Percentiles rank a stretch among this genome's conserved stretches.
Conservation (phyloP, 2,797 vertebrate species). For the Sitta carolinensis region DNA sequence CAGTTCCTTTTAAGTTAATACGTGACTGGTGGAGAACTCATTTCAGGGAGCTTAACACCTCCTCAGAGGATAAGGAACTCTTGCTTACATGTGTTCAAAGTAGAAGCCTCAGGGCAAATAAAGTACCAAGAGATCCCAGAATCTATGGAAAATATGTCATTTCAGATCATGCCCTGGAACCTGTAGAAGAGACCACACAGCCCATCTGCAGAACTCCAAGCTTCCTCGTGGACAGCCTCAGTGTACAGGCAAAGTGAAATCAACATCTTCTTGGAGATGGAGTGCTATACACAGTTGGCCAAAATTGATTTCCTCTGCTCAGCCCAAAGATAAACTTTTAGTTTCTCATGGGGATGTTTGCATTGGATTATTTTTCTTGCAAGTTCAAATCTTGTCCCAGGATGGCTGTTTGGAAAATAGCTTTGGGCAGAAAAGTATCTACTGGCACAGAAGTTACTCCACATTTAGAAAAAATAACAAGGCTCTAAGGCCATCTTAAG, state of each 20-base stretch:
- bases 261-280: background rate
- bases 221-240: background rate
- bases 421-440: background rate
- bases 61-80: background rate
- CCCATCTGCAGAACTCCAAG: background rate
- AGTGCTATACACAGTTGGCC: background rate
- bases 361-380: background rate
- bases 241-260: background rate
- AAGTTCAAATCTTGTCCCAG: background rate
- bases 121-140: background rate
- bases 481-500: background rate
- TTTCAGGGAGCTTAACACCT: background rate
- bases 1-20: background rate
- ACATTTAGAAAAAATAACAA: background rate
- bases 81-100: background rate
- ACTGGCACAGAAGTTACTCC: background rate
- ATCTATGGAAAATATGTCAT: background rate
- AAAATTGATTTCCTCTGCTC: background rate
- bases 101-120: background rate
- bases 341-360: background rate
- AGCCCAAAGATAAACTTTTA: background rate
- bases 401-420: background rate
- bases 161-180: background rate
- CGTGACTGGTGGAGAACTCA: background rate
- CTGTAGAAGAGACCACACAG: background rate